Conservation (phyloP, 1,140 invertebrate genomes). For the Doryteuthis pealeii region DNA sequence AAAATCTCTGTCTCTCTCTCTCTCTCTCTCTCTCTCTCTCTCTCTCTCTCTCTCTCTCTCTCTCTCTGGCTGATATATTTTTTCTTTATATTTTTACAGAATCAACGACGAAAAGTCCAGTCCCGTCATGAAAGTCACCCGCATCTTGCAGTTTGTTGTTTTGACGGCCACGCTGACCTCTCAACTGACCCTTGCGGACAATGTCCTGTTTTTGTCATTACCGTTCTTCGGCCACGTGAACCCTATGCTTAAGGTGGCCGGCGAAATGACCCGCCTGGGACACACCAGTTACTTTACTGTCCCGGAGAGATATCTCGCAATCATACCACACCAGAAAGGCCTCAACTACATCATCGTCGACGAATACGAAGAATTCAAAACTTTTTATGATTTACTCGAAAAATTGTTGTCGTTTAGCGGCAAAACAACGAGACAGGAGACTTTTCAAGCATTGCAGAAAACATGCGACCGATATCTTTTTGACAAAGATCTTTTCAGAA, state of each 20-base stretch:
- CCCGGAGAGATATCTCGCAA: not conserved
- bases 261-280: not conserved
- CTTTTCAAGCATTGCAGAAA: not conserved
- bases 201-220: not conserved
- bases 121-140: too few relatives aligned
- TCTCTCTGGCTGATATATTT: too few relatives aligned
- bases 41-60: too few relatives aligned
- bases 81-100: too few relatives aligned
- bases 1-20: too few relatives aligned
- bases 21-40: too few relatives aligned
- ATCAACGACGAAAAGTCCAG: too few relatives aligned
- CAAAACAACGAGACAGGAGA: not conserved
- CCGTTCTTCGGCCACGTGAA: not conserved
- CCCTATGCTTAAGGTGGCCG: not conserved
- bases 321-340: not conserved
- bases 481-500: not conserved
- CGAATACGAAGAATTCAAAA: not conserved
- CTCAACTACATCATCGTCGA: not conserved
- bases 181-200: conserved; percentile 12
- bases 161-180: conserved; percentile 26
- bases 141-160: conserved; percentile 21
- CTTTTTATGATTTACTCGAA: not conserved
- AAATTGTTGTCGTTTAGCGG: not conserved
- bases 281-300: not conserved
- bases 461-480: not conserved